A percentile compares a stretch with the other conserved stretches of the same genome.
phyloP scores from a whole-genome alignment of 2,797 vertebrate genomes.

The Huso huso region DNA sequence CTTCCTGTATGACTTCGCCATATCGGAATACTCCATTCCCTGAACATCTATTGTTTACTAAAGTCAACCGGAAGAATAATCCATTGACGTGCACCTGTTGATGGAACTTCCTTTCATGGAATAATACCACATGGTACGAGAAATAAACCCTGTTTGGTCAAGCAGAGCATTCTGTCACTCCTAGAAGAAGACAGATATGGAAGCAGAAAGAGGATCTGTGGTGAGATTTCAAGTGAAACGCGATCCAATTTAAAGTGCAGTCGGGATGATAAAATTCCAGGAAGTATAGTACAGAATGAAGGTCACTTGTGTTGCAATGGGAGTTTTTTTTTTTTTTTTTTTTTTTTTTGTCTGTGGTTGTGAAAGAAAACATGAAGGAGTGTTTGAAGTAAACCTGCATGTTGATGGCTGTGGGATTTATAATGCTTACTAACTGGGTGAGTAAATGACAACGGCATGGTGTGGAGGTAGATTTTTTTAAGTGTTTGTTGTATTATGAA shows the following conservation, averaged over 20 bases:
- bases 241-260: constrained; percentile 21
- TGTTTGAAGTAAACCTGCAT: background rate
- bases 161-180: constrained; percentile 14
- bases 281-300: constrained; percentile 29
- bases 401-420: background rate
- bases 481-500: too few relatives aligned
- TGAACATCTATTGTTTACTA: constrained; percentile 55
- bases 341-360: constrained; percentile 38
- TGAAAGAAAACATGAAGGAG: constrained; percentile 23
- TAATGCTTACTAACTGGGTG: background rate
- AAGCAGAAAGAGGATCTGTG: background rate
- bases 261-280: constrained; percentile 13
- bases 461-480: too few relatives aligned
- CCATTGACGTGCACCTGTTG: constrained; percentile 50
- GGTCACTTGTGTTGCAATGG: constrained; percentile 29
- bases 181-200: constrained; percentile 8
- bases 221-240: constrained; percentile 30
- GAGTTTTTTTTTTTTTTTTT: constrained; percentile 16
- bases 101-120: constrained; percentile 60
- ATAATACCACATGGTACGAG: constrained; percentile 23
- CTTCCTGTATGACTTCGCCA: constrained; percentile 60
- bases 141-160: background rate
- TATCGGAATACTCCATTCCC: constrained; percentile 40
- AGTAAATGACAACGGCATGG: constrained; percentile 9
- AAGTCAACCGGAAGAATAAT: constrained; percentile 51